phyloP scores from a whole-genome alignment of 2,113 vertebrate genomes.

The Narcine bancroftii region DNA sequence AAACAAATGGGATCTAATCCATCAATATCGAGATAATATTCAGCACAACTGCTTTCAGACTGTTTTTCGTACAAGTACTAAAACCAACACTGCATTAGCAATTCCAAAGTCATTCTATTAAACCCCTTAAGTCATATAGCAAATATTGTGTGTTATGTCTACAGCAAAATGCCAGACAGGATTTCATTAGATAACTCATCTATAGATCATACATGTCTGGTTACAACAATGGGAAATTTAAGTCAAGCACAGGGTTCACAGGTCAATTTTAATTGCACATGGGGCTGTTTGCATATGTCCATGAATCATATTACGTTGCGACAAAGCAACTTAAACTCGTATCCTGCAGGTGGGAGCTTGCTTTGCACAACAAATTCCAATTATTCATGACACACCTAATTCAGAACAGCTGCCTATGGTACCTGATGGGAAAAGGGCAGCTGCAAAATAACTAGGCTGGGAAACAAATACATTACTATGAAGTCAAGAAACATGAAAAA shows the following conservation, averaged over 20 bases:
- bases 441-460: background rate
- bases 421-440: background rate
- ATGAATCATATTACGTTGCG: background rate
- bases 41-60: background rate
- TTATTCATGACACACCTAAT: background rate
- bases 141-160: slow-evolving; percentile 10
- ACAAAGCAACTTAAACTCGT: background rate
- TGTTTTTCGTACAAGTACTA: background rate
- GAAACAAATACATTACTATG: background rate
- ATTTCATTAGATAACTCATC: slow-evolving; percentile 6
- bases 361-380: background rate
- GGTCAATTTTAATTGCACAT: background rate
- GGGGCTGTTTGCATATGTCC: background rate
- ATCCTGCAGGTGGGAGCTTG: background rate
- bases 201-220: background rate
- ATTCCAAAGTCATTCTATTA: background rate
- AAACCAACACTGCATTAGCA: background rate
- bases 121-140: background rate
- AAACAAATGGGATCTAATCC: too few relatives aligned
- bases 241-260: background rate
- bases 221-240: background rate
- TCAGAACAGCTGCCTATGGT: background rate
- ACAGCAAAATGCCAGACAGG: background rate
- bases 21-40: background rate
- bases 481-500: background rate